phyloP scores from a whole-genome alignment of 1,140 invertebrate genomes.

The Drosophila oshimai region DNA sequence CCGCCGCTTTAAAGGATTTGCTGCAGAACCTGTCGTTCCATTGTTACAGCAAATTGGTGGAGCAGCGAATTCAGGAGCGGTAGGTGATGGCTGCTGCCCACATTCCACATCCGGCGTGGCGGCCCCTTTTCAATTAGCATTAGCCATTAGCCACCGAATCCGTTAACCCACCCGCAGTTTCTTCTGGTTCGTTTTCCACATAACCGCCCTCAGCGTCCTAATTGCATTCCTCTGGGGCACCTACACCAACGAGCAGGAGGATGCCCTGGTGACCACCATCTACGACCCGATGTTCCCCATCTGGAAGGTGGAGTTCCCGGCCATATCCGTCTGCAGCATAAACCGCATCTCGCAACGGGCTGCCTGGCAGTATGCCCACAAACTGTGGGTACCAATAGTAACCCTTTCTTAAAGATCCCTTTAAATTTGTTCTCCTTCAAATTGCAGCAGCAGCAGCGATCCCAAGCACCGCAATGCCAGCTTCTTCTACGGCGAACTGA shows the following conservation, averaged over 20 bases:
- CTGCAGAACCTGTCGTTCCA: conserved; percentile 78
- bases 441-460: conserved; percentile 58
- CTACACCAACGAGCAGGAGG: conserved; percentile 82
- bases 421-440: not conserved
- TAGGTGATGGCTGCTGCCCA: conserved; percentile 30
- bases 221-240: conserved; percentile 83
- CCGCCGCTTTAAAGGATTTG: conserved; percentile 75
- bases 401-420: accelerated
- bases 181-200: conserved; percentile 84
- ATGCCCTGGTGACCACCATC: conserved; percentile 84
- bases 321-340: conserved; percentile 85
- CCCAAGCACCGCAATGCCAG: conserved; percentile 33
- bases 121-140: conserved; percentile 56
- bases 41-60: conserved; percentile 81
- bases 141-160: conserved; percentile 19
- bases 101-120: not conserved
- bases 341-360: conserved; percentile 85
- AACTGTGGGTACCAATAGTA: conserved; percentile 80
- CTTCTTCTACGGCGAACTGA: conserved; percentile 54
- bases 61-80: conserved; percentile 68
- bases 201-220: conserved; percentile 83
- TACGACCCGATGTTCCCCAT: conserved; percentile 84
- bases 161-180: conserved; percentile 70
- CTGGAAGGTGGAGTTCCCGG: conserved; percentile 84
- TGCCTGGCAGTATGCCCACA: conserved; percentile 82